Percentiles rank a stretch among this genome's conserved stretches.
Conservation (phyloP, 2,888 invertebrate species). For the Hemaris fuciformis region DNA sequence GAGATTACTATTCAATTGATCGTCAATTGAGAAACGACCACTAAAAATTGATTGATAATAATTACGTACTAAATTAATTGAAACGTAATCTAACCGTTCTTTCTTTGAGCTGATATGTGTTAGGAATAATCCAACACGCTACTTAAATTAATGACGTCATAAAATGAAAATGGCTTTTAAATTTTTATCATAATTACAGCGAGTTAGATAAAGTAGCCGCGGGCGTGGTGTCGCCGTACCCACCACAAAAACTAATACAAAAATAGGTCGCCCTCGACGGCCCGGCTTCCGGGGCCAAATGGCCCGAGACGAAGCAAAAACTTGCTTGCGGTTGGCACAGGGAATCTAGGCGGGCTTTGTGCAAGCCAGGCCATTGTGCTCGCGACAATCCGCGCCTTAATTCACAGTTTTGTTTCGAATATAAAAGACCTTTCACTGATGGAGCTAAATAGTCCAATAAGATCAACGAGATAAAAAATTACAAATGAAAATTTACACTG, state of each 20-base stretch:
- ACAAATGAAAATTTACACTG: not conserved
- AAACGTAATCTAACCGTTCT: not conserved
- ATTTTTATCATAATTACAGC: conserved; percentile 14
- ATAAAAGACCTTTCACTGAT: not conserved
- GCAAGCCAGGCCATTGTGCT: not conserved
- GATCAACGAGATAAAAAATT: not conserved
- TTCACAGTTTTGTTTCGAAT: not conserved
- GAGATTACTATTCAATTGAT: too few species aligned
- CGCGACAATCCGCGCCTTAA: not conserved
- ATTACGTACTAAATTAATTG: not conserved
- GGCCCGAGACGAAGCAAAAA: conserved; percentile 51
- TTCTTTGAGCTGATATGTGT: not conserved
- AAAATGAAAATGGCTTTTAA: conserved; percentile 12
- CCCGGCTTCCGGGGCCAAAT: conserved; percentile 61
- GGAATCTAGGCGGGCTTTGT: not conserved
- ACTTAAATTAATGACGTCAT: conserved; percentile 10
- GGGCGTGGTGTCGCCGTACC: conserved; percentile 33
- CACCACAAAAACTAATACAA: conserved; percentile 50
- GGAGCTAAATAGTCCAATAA: not conserved
- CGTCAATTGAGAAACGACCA: not conserved
- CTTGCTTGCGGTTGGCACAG: conserved; percentile 24
- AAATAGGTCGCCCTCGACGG: conserved; percentile 55
- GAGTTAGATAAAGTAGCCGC: conserved; percentile 14
- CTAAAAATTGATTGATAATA: not conserved
- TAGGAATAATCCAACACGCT: not conserved